phyloP scores from a whole-genome alignment of 37 sponge, comb jelly and placozoan species.

The Ephydatia muelleri region DNA sequence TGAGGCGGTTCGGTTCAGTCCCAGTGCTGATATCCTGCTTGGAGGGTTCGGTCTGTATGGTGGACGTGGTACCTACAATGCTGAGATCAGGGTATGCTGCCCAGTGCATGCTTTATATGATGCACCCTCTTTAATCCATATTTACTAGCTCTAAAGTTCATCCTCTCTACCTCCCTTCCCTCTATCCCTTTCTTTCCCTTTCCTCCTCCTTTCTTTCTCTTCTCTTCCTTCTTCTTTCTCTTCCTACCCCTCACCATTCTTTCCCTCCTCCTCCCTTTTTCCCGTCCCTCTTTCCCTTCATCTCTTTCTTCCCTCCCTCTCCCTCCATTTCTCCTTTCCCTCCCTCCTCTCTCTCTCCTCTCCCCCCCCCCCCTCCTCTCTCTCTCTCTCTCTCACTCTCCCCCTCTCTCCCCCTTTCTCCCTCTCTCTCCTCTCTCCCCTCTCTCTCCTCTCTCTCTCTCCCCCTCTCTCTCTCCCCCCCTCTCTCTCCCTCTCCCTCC shows the following conservation, averaged over 20 bases:
- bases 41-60: conserved; percentile 89
- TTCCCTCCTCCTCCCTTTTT: background rate
- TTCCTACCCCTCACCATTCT: background rate
- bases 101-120: background rate
- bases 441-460: background rate
- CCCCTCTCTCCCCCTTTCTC: background rate
- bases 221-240: background rate
- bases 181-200: too few species aligned
- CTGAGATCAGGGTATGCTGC: conserved; percentile 62
- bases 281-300: background rate
- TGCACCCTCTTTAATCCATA: background rate
- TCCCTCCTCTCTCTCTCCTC: background rate
- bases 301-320: too few species aligned
- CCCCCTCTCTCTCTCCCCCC: background rate
- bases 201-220: background rate
- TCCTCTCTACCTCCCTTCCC: background rate
- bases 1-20: conserved; percentile 85
- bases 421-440: background rate
- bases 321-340: too few species aligned
- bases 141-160: background rate
- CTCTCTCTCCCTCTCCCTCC: background rate
- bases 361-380: background rate
- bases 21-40: conserved; percentile 76
- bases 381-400: background rate
- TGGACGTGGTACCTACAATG: conserved; percentile 71